phyloP scores from a whole-genome alignment of 2,888 invertebrate species.

The Metellina segmentata region DNA sequence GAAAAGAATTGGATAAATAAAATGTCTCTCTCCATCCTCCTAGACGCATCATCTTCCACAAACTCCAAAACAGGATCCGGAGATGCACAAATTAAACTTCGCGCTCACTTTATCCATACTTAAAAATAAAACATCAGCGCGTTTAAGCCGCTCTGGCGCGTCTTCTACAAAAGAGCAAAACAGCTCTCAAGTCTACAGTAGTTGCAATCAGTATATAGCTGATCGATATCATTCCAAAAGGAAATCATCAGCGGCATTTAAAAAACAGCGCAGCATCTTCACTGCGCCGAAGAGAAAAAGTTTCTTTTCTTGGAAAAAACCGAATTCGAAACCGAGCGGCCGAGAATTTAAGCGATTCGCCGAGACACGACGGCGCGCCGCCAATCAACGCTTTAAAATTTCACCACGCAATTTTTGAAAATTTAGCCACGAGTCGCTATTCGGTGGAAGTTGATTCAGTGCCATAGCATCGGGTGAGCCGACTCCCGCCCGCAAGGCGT shows the following conservation, averaged over 20 bases:
- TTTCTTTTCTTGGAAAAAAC: slow-evolving; percentile 50
- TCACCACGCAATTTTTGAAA: slow-evolving; percentile 76
- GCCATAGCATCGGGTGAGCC: slow-evolving; percentile 61
- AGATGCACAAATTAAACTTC: not conserved
- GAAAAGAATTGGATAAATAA: not conserved
- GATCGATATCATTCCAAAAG: slow-evolving; percentile 72
- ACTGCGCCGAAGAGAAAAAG: slow-evolving; percentile 30
- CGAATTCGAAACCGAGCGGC: slow-evolving; percentile 35
- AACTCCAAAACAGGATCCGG: not conserved
- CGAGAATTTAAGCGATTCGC: slow-evolving; percentile 66
- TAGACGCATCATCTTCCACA: not conserved
- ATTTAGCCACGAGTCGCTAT: slow-evolving; percentile 74
- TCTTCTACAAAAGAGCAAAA: slow-evolving; percentile 41
- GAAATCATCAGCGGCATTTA: slow-evolving; percentile 68
- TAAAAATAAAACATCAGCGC: slow-evolving; percentile 26
- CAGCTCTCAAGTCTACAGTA: slow-evolving; percentile 27
- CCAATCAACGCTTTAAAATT: slow-evolving; percentile 77
- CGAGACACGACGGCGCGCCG: slow-evolving; percentile 65
- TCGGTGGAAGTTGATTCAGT: slow-evolving; percentile 75
- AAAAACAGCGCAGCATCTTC: slow-evolving; percentile 59
- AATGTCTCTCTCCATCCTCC: not conserved
- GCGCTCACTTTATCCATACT: not conserved
- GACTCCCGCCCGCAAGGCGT: slow-evolving; percentile 40
- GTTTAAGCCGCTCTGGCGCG: not conserved
- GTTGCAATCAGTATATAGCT: slow-evolving; percentile 69